phyloP scores from a whole-genome alignment of 2,113 vertebrate species.

The Lepisosteus oculatus region DNA sequence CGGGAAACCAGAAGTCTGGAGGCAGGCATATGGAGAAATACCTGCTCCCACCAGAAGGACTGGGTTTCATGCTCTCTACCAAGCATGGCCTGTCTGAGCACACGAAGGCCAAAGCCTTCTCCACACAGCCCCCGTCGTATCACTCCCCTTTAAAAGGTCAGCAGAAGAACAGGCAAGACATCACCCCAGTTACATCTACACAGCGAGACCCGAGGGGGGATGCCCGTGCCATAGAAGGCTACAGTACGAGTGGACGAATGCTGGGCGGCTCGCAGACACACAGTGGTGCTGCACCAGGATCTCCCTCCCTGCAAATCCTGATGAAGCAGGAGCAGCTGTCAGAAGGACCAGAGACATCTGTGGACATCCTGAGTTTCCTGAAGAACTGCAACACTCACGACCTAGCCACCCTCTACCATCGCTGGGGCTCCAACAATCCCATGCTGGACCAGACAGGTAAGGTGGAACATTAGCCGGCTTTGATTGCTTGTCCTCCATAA shows the following conservation, averaged over 20 bases:
- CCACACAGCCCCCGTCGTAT: slow-evolving; percentile 47
- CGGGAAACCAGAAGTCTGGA: slow-evolving; percentile 44
- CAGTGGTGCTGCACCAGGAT: slow-evolving; percentile 33
- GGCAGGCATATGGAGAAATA: slow-evolving; percentile 66
- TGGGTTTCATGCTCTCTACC: slow-evolving; percentile 63
- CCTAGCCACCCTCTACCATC: slow-evolving; percentile 80
- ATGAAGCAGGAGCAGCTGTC: slow-evolving; percentile 64
- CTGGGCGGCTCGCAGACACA: slow-evolving; percentile 53
- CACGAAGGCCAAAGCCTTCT: slow-evolving; percentile 57
- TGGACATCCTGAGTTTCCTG: slow-evolving; percentile 79
- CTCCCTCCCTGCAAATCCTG: slow-evolving; percentile 46
- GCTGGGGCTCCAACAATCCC: slow-evolving; percentile 76
- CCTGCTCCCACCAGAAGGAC: slow-evolving; percentile 47
- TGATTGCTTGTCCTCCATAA: no score
- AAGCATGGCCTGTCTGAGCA: slow-evolving; percentile 71
- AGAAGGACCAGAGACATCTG: slow-evolving; percentile 67
- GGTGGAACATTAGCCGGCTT: slow-evolving; percentile 16
- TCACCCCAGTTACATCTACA: slow-evolving; percentile 44
- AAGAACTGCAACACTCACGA: slow-evolving; percentile 90
- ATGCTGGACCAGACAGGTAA: slow-evolving; percentile 81
- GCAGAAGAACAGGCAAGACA: slow-evolving; percentile 47
- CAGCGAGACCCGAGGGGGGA: slow-evolving; percentile 51
- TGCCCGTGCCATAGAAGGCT: slow-evolving; percentile 53
- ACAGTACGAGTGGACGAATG: slow-evolving; percentile 41
- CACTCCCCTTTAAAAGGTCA: slow-evolving; percentile 49